Base-by-base conservation (phyloP, 2,113 vertebrate genomes). In the Nanorana parkeri region DNA sequence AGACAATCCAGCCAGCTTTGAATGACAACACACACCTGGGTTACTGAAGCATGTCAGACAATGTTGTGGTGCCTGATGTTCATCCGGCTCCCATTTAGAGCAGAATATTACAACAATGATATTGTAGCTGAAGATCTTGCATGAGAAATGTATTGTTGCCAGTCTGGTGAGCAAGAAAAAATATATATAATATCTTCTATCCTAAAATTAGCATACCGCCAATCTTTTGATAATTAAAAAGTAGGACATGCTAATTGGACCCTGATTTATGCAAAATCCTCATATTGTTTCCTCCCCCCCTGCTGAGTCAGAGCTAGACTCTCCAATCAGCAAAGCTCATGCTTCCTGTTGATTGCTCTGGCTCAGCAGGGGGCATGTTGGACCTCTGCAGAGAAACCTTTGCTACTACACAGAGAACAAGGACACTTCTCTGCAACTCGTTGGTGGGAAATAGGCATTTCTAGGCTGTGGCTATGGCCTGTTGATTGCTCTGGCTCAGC, bases 1-100 rank as follows among this genome's bases (percentile, higher is more conserved):
- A 81, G 68, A 63, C 28, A 60, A 72, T 63, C 55, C 78, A 61
- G 26, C 47, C 17, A 36, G 51, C 61, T 75, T 24, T 81, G 47
- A 58, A 66, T 64, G 60, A 66, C 72, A 66, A 51, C 24, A 52
- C 68, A 74, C 60, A 74, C 69, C 60, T 75, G 71, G 63, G 69
- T 67, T 74, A 81, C 28, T 74, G 20, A 41, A 29, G 68, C 32
- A 36, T 63, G 23, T 20, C 71, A 64, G 69, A 74, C 55, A 56
- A 36, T 21, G 56, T 21, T n/a, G 72, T 56, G 52, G 19, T 56
- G 54, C 28, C 28, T 21, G 29, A 17, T 23, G 71, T 55, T 60
- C 71, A 36, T 8, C 20, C 10, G 10, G 69, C 52, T 73, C n/a
- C 55, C n/a, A 75, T 61, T 75, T 56, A 60, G 17, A 41, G 7